Percentiles rank a stretch among this genome's conserved stretches.
Evolutionary conservation across 2,113 vertebrate genomes (phyloP).

Genomic region (Agapornis roseicollis): DNA sequence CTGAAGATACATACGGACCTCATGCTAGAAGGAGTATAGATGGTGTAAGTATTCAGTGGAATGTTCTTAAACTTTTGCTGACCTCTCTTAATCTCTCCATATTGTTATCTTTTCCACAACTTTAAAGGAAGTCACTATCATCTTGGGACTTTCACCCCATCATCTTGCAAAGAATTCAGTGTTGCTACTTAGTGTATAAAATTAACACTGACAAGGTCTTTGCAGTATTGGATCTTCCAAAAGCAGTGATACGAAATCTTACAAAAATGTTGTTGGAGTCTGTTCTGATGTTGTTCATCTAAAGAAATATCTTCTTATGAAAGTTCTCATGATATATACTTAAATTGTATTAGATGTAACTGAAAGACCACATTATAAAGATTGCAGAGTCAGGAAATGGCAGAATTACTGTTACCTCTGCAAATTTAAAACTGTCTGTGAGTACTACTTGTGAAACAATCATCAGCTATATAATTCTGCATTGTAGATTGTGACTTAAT

Average conservation of each 20-base stretch:
- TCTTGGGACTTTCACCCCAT: slow-evolving; percentile 43
- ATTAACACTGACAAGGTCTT: background rate
- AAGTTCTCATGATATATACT: background rate
- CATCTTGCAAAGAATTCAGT: background rate
- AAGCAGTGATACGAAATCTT: background rate
- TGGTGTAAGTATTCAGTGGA: slow-evolving; percentile 64
- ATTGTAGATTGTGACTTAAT: background rate
- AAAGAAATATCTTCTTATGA: background rate
- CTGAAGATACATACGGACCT: slow-evolving; percentile 84
- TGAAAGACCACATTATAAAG: background rate
- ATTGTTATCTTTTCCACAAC: slow-evolving; percentile 41
- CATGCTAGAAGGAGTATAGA: slow-evolving; percentile 72
- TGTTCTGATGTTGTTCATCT: background rate
- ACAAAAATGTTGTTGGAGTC: background rate
- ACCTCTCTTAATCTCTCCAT: slow-evolving; percentile 48
- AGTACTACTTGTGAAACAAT: background rate
- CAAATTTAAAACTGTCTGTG: background rate
- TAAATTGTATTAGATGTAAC: background rate
- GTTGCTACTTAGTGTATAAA: background rate
- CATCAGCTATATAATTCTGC: background rate
- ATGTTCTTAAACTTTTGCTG: slow-evolving; percentile 50
- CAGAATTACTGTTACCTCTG: background rate
- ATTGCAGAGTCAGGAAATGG: background rate
- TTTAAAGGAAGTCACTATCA: slow-evolving; percentile 39
- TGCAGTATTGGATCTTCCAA: background rate